phyloP scores from a whole-genome alignment of 2,888 invertebrate species.

The Ichneumoninae sp. region DNA sequence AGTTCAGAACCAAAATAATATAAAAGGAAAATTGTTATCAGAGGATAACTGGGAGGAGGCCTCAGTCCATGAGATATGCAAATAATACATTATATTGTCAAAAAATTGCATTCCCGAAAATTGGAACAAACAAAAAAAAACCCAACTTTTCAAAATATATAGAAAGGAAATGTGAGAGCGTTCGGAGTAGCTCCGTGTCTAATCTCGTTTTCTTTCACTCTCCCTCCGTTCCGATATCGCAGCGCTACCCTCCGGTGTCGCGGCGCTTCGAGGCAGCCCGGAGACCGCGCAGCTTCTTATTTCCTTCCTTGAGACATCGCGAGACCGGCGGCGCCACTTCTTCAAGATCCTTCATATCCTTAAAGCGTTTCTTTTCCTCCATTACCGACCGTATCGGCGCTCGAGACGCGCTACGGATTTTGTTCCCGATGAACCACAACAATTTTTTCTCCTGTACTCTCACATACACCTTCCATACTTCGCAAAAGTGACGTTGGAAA shows the following conservation, averaged over 20 bases:
- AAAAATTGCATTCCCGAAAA: too few species aligned
- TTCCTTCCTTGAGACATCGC: conserved; percentile 64
- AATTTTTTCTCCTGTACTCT: conserved; percentile 19
- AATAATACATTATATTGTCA: too few species aligned
- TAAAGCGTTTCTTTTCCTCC: conserved; percentile 80
- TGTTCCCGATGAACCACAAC: conserved; percentile 24
- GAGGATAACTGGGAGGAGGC: background rate
- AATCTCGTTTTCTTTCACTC: background rate
- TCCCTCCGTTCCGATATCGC: background rate
- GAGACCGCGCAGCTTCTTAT: conserved; percentile 60
- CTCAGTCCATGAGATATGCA: too few species aligned
- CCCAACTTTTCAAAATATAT: background rate
- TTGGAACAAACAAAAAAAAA: background rate
- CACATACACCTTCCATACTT: background rate
- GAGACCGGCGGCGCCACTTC: conserved; percentile 79
- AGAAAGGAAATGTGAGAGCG: background rate
- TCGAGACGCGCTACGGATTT: background rate
- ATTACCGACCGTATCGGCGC: conserved; percentile 80
- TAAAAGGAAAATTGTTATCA: background rate
- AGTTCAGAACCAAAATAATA: background rate
- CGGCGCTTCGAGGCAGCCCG: conserved; percentile 36
- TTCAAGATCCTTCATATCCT: conserved; percentile 79
- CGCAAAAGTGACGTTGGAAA: background rate
- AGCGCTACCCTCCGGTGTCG: conserved; percentile 41
- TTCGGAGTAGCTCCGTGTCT: background rate